Evolutionary conservation across 2,888 invertebrate species (phyloP).

Genomic region (Trissoscelio sp.): DNA sequence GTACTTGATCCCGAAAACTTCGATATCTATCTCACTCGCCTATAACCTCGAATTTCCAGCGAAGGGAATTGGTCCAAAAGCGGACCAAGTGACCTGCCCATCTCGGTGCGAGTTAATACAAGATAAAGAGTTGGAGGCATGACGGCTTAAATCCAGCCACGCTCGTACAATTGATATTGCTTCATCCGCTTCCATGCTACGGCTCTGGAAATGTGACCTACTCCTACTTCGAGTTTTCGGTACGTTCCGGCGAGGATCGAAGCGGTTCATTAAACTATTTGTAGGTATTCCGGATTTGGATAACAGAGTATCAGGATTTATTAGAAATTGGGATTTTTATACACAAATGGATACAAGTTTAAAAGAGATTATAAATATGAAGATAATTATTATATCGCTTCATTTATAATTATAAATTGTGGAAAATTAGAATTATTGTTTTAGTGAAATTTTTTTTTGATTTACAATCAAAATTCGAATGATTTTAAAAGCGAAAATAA

Average conservation of each 20-base stretch:
- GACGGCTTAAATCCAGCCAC: slow-evolving; percentile 6
- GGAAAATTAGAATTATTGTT: too few relatives aligned
- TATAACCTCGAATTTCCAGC: slow-evolving; percentile 34
- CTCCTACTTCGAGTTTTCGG: slow-evolving; percentile 22
- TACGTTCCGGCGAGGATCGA: slow-evolving; percentile 3
- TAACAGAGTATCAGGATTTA: too few relatives aligned
- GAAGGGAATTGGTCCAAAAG: slow-evolving; percentile 39
- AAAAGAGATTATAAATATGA: too few relatives aligned
- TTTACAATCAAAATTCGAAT: too few relatives aligned
- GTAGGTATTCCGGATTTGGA: slow-evolving; percentile 4
- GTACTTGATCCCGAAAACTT: slow-evolving; percentile 77
- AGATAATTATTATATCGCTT: too few relatives aligned
- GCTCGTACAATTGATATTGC: slow-evolving; percentile 34
- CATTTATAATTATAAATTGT: too few relatives aligned
- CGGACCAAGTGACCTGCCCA: slow-evolving; percentile 52
- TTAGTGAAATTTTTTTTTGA: too few relatives aligned
- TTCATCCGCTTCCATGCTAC: slow-evolving; percentile 9
- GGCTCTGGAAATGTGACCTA: slow-evolving; percentile 1
- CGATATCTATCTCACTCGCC: slow-evolving; percentile 70
- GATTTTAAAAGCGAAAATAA: too few relatives aligned
- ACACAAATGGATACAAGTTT: too few relatives aligned
- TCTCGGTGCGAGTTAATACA: slow-evolving; percentile 40
- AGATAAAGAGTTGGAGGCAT: slow-evolving; percentile 32
- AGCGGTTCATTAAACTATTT: slow-evolving; percentile 25
- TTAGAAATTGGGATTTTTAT: too few relatives aligned